Conservation (phyloP, 2,113 vertebrate genomes). For the Sylvilagus bachmani region DNA sequence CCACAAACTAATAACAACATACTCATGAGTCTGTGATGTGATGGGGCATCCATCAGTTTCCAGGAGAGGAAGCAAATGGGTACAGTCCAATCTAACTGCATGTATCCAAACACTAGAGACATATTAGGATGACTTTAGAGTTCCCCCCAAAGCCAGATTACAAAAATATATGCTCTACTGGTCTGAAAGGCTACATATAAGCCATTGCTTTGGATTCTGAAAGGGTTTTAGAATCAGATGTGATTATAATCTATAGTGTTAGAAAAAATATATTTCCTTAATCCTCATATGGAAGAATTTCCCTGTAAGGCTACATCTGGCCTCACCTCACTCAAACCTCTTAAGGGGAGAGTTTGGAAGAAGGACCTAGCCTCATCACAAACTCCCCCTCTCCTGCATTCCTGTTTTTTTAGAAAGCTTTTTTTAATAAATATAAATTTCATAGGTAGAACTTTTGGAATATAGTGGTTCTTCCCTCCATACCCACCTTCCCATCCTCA, state of each 20-base stretch:
- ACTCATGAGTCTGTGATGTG: neutral
- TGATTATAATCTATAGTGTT: neutral
- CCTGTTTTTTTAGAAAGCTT: too few relatives aligned
- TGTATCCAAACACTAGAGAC: neutral
- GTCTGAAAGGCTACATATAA: neutral
- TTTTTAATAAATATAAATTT: too few relatives aligned
- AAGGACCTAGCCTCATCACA: neutral
- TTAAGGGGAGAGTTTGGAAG: neutral
- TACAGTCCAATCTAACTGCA: neutral
- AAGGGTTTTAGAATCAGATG: neutral
- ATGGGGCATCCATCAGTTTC: neutral
- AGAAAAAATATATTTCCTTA: neutral
- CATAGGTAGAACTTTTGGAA: too few relatives aligned
- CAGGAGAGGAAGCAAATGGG: neutral
- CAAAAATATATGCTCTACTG: neutral
- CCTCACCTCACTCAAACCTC: neutral
- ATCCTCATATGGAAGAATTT: neutral
- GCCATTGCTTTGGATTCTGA: neutral
- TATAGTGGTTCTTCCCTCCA: too few relatives aligned
- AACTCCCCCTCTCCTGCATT: neutral
- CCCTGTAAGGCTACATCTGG: neutral
- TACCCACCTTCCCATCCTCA: too few relatives aligned
- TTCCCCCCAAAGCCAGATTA: neutral
- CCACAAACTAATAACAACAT: conserved; percentile 17
- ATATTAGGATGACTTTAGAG: neutral